Base-by-base conservation (phyloP, 2,888 invertebrate genomes). In the Ophion ellenae region DNA sequence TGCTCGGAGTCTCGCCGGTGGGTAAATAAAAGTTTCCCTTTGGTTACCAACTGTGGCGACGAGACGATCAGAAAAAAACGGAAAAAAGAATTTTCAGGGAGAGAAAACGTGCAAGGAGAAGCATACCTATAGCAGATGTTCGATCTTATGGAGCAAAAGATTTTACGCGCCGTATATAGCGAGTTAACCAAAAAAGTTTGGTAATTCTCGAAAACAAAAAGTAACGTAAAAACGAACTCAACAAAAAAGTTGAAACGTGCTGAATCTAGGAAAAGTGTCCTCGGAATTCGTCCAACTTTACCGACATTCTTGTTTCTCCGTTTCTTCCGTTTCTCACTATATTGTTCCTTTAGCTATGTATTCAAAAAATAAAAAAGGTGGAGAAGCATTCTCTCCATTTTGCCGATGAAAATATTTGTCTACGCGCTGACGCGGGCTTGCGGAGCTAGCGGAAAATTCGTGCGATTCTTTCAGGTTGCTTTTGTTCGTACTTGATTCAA, bases 1-100 rank as follows among this genome's bases (percentile, higher is more conserved):
- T 24, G 61, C 32, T 53, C 69, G 47, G 64, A 75, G 66, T 80
- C 80, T 24, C 57, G 79, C 20, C 79, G 70, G 59, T 36, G 63
- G 59, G 71, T 71, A 84, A 84, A 84, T 80, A 84, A 80, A 84
- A 84, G 64, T 84, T 80, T 75, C 64, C 64, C 64, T 71, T 66
- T 32, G 70, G 7, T 73, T 57, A 63, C 47, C 67, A 71, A 47
- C 47, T 47, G 45, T 10, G n/a, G 40, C 79, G 64, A 53, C 64
- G 40, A 63, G 7, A 20, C 24, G 20, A 10, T 57, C 24, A 36
- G 47, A 20, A 40, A 59, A 69, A 59, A 36, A 45, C 6, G 24
- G 40, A 64, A 24, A 61, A 80, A 11, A 61, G 59, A 40, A 78
- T 69, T 24, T 32, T 17, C 6, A 76, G 5, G 32, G 36, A 28